Base-by-base conservation (phyloP, 2,113 vertebrate species). In the Numida meleagris region DNA sequence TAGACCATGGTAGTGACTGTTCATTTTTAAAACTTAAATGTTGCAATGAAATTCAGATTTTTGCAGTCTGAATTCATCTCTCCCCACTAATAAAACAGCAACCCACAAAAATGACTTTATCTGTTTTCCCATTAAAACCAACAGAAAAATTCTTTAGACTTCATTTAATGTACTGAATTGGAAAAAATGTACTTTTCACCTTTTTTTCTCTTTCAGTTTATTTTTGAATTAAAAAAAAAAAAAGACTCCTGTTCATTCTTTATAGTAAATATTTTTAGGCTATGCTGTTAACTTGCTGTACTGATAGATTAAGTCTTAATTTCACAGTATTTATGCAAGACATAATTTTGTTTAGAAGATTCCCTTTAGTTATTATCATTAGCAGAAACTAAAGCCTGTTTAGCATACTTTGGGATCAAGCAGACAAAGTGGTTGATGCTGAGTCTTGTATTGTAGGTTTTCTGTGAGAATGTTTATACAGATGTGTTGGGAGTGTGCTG, bases 401-500 rank as follows among this genome's bases (percentile, higher is more conserved):
- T 74, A 51, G 5, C 19, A 34, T 40, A 10, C 21, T 76, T 48
- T 73, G n/a, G 36, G 31, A 17, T 51, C 14, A 65, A 65, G 23
- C 33, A 40, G 38, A 6, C 10, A 9, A 51, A 57, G 42, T 27
- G 27, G 1, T 40, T 53, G 31, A 43, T 58, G 10, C 9, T 40
- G 38, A 38, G 16, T 34, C 14, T 63, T 4, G 1, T 12, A 10
- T 81, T 2, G 0, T 61, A 17, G 24, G 25, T 77, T 80, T n/a
- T 77, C 15, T 21, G 18, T 31, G 17, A 4, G 53, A 0, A 9
- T 27, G 12, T 38, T 86, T 82, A 65, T 77, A 3, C 4, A 6
- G 51, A 5, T 23, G 4, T 63, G 62, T 65, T 40, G 12, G 27
- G 3, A 23, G 4, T 31, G 10, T 0, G 0, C 45, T 79, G 33